Evolutionary conservation across 2,888 invertebrate species (phyloP).

Genomic region (Apodemia mormo): DNA sequence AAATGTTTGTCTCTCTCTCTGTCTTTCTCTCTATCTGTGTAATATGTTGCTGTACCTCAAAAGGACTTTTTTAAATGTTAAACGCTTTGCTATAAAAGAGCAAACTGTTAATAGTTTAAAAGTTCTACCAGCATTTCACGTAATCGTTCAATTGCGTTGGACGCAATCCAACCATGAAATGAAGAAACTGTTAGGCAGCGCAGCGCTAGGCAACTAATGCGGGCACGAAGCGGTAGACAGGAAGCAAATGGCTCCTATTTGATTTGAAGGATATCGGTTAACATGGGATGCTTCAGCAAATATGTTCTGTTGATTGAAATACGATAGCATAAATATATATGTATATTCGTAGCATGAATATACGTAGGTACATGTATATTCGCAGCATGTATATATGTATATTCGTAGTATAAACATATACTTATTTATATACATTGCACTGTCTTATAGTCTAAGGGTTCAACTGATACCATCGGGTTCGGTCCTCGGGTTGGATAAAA

Average conservation of each 20-base stretch:
- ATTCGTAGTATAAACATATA: too few relatives aligned
- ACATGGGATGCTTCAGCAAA: slow-evolving; percentile 40
- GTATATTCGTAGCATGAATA: too few relatives aligned
- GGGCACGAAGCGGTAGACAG: slow-evolving; percentile 52
- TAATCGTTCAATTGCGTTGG: slow-evolving; percentile 32
- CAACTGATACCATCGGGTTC: too few relatives aligned
- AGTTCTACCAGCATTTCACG: slow-evolving; percentile 7
- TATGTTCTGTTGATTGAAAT: slow-evolving; percentile 50
- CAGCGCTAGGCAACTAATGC: slow-evolving; percentile 37
- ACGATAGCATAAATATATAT: slow-evolving; percentile 23
- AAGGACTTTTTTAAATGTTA: neutral
- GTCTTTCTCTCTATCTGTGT: too few relatives aligned
- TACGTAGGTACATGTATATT: too few relatives aligned
- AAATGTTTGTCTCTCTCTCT: too few relatives aligned
- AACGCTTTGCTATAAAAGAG: neutral
- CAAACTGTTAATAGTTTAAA: neutral
- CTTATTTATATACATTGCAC: too few relatives aligned
- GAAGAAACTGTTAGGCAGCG: slow-evolving; percentile 57
- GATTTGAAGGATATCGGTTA: slow-evolving; percentile 54
- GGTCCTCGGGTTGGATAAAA: too few relatives aligned
- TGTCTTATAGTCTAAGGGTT: too few relatives aligned
- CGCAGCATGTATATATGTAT: too few relatives aligned
- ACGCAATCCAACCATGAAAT: slow-evolving; percentile 69
- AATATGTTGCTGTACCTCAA: too few relatives aligned
- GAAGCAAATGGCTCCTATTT: slow-evolving; percentile 66